Evolutionary conservation across 2,797 vertebrate species (phyloP), one percentile per base, ranked within the genome.

Genomic region (Chanos chanos): DNA sequence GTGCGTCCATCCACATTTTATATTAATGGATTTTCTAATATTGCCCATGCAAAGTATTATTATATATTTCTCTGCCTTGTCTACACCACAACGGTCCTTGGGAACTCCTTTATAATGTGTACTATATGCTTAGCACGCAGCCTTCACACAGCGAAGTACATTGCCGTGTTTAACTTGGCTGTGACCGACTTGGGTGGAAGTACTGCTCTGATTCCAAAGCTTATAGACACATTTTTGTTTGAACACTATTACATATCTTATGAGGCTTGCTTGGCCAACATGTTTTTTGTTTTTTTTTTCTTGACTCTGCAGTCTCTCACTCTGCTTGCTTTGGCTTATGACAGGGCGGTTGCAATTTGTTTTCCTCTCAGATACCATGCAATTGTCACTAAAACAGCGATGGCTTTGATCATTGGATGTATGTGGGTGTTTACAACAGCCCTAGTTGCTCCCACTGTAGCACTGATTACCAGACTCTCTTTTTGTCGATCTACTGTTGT

Each of bases 261-360:
- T 27, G 30, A 55, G 30, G 33, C 40, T 16, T 69, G 65, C 6
- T 7, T 75, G 28, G 33, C 7, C 4, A 68, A 54, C 36, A 63
- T 69, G 56, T 71, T 71, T 12, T 86, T 81, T 75, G 71, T 77
- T 36, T 52, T 27, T 19, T 3, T 49, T 0, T 63, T 63, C 6
- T 64, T 77, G 16, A 5, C 0, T 9, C 2, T 80, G 15, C 80
- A 87, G 68, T 82, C 85, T 2, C 51, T 82, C 13, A 81, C 74
- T 28, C 73, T 86, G 2, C 64, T 77, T 4, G 37, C 67, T 7
- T 61, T 81, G 3, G 47, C 70, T 4, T 84, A 78, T 48, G 85
- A 85, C 69, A 77, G 84, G 65, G 68, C 82, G 0, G 18, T 85
- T 18, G 83, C 84, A 0, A 87, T 87, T 24, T 73, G 70, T 18